phyloP scores from a whole-genome alignment of 2,888 invertebrate genomes.

The Nephrotoma guestfalica region DNA sequence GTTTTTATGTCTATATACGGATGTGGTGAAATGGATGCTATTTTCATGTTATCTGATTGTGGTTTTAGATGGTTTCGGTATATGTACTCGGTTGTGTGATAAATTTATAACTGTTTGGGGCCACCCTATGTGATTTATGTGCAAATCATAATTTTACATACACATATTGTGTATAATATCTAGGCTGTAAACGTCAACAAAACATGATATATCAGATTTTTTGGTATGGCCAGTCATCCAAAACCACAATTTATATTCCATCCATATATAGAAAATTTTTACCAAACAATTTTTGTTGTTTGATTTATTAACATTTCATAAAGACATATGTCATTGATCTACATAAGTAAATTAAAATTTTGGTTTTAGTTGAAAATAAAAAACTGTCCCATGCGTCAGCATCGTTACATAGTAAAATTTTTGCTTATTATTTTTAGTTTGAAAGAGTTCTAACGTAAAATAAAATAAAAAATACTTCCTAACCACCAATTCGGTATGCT shows the following conservation, averaged over 20 bases:
- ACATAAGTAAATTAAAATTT: no score
- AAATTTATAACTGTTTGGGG: background rate
- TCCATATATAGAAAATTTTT: background rate
- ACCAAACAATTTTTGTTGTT: background rate
- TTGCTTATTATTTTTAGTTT: no score
- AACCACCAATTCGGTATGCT: no score
- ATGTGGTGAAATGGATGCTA: background rate
- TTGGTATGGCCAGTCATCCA: background rate
- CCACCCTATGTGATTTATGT: background rate
- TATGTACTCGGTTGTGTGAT: background rate
- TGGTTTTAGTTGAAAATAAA: no score
- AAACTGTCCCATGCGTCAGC: no score
- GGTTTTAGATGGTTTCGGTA: background rate
- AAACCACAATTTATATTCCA: background rate
- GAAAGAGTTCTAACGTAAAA: no score
- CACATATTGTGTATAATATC: background rate
- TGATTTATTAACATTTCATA: background rate
- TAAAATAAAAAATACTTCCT: no score
- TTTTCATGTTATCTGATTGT: background rate
- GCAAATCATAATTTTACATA: no score
- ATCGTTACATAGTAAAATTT: no score
- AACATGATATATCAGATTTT: background rate
- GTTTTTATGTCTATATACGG: no score
- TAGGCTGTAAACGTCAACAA: background rate
- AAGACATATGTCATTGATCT: background rate